Conservation (phyloP, 2,113 vertebrate species). For the Cyprinodon brontotheroides region DNA sequence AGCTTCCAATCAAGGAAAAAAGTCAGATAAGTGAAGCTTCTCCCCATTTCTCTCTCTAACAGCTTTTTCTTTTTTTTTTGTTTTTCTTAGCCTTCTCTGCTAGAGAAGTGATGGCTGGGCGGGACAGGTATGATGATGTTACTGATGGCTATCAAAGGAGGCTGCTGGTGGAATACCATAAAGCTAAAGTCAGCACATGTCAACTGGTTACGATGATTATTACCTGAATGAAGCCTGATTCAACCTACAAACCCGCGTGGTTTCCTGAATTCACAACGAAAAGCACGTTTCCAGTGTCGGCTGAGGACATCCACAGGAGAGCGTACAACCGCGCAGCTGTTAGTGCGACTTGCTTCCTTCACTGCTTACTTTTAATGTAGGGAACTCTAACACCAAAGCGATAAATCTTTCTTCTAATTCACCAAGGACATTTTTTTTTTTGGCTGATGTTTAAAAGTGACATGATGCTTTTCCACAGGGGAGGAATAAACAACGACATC, state of each 20-base stretch:
- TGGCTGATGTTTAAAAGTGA: conserved; percentile 1
- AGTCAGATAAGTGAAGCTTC: not conserved
- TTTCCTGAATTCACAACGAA: conserved; percentile 97
- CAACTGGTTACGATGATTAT: conserved; percentile 98
- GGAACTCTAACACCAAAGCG: not conserved
- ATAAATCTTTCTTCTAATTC: not conserved
- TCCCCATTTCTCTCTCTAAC: not conserved
- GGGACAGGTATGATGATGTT: conserved; percentile 95
- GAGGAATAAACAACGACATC: conserved; percentile 86
- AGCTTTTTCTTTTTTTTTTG: not conserved
- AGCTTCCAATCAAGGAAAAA: not conserved
- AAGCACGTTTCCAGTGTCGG: conserved; percentile 93
- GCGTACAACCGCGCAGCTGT: conserved; percentile 93
- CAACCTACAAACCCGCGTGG: conserved; percentile 96
- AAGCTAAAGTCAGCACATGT: conserved; percentile 96
- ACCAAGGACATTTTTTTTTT: too few relatives aligned
- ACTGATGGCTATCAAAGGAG: conserved; percentile 92
- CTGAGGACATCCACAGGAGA: conserved; percentile 91
- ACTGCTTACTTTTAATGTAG: not conserved
- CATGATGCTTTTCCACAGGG: conserved; percentile 74
- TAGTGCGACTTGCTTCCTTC: conserved; percentile 60
- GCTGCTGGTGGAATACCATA: conserved; percentile 97
- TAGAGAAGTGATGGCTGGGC: conserved; percentile 98
- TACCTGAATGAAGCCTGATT: conserved; percentile 93
- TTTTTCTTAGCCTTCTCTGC: not conserved